Base-by-base conservation (phyloP, 1,140 invertebrate genomes). In the Cydia strobilella region DNA sequence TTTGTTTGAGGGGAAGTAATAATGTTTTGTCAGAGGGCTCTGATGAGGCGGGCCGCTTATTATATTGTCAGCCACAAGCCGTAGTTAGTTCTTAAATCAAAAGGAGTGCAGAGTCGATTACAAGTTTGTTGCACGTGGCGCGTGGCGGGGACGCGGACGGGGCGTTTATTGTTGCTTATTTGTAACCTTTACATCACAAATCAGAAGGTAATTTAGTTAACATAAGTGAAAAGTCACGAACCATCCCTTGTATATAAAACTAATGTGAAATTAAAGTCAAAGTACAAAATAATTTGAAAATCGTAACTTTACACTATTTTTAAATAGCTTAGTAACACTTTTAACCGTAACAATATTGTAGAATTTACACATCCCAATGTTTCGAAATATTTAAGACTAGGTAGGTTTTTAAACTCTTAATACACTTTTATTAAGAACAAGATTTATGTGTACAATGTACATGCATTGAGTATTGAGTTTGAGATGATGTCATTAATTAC, bases 11-110 rank as follows among this genome's bases (percentile, higher is more conserved):
- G 10, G 0, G 54, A 1, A 23, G 20, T 69, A 69, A 39, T 69
- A 69, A 35, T 69, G 65, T 69, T 69, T 18, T 35, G 65, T 35
- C 65, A 35, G 31, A 35, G 65, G 65, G 65, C 27, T 18, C 15
- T 69, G 65, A 69, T 69, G 15, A 69, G 65, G 65, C 65, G 65
- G 65, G 65, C 31, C 65, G 65, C 54, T 69, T 69, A 69, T 69
- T 69, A 69, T 69, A 69, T 69, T 69, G 65, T 69, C 65, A 69
- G 65, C 65, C 35, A 18, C 65, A 69, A 39, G 63, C 63, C 13
- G n/a, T n/a, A 18, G 27, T 39, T 20, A 20, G 54, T 59, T 54
- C 54, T 59, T 59, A 23, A 59, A 59, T 59, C 54, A 35, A 35
- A 69, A 69, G 65, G 31, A 69, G 65, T 69, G 12, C 12, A n/a